Evolutionary conservation across 2,113 vertebrate genomes (phyloP).

Genomic region (Bubalus kerabau): DNA sequence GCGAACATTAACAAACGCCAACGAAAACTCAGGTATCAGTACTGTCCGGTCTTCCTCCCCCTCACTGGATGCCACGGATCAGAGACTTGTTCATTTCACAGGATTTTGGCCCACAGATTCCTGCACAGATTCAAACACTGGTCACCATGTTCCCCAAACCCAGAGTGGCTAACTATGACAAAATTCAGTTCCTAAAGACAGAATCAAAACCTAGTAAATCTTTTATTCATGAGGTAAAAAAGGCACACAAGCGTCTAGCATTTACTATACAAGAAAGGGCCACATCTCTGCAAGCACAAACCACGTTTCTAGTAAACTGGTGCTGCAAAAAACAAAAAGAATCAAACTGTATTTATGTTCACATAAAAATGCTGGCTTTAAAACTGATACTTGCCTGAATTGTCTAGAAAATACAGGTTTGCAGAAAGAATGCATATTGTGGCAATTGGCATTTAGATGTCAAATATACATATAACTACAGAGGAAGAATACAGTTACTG

Average conservation of each 20-base stretch:
- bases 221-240: neutral
- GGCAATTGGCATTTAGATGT: neutral
- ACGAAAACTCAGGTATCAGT: neutral
- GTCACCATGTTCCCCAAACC: neutral
- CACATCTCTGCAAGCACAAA: neutral
- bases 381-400: neutral
- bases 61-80: neutral
- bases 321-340: neutral
- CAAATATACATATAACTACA: neutral
- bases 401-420: neutral
- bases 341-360: neutral
- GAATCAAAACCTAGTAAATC: neutral
- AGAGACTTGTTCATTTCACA: neutral
- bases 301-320: neutral
- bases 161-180: neutral
- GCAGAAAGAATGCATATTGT: neutral
- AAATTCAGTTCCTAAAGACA: neutral
- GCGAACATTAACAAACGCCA: slow-evolving; percentile 48
- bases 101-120: neutral
- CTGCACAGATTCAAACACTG: neutral
- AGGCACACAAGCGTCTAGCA: too few relatives aligned
- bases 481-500: neutral
- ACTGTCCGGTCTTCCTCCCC: neutral
- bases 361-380: neutral
- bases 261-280: neutral